A percentile compares a stretch with the other conserved stretches of the same genome.
phyloP scores from a whole-genome alignment of 2,797 vertebrate genomes.

The Allobates femoralis region DNA sequence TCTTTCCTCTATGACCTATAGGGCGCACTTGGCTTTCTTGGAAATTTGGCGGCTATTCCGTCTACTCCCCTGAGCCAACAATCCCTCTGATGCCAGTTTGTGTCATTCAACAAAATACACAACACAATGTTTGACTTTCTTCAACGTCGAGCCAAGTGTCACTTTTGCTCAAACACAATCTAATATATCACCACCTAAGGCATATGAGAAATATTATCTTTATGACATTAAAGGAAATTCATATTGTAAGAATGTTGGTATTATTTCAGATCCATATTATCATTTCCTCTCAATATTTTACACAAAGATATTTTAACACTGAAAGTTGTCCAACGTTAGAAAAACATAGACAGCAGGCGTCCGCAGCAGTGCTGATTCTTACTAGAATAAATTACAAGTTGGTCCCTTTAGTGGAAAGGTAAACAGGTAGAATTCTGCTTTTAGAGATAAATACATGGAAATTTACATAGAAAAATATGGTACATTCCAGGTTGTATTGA shows the following conservation, averaged over 20 bases:
- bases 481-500: too few relatives aligned
- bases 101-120: constrained; percentile 45
- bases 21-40: constrained; percentile 28
- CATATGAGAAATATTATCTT: not conserved
- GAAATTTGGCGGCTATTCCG: constrained; percentile 60
- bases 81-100: constrained; percentile 23
- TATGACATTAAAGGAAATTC: not conserved
- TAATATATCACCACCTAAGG: not conserved
- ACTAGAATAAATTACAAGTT: not conserved
- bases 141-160: not conserved
- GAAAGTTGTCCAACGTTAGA: not conserved
- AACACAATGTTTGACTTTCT: not conserved
- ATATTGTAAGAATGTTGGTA: not conserved
- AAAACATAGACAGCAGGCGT: not conserved
- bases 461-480: constrained; percentile 6
- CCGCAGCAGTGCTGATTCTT: not conserved
- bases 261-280: not conserved
- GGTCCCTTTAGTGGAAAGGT: not conserved
- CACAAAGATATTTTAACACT: not conserved
- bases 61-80: constrained; percentile 54
- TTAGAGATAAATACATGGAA: not conserved
- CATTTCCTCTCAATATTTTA: not conserved
- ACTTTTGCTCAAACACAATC: not conserved
- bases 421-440: not conserved
- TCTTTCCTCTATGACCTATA: constrained; percentile 53